phyloP scores from a whole-genome alignment of 2,113 vertebrate genomes.

The Garra rufa region DNA sequence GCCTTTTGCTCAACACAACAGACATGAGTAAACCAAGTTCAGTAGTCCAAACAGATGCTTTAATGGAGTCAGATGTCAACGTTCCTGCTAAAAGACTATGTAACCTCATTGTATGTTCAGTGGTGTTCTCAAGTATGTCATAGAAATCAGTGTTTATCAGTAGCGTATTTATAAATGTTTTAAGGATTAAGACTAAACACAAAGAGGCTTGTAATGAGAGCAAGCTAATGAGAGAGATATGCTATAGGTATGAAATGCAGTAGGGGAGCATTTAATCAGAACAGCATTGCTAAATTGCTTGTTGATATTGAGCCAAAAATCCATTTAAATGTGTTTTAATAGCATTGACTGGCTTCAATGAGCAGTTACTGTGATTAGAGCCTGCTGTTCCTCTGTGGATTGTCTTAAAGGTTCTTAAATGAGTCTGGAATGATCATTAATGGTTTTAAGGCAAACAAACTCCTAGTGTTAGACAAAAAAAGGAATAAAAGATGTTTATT shows the following conservation, averaged over 20 bases:
- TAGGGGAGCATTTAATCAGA: constrained; percentile 33
- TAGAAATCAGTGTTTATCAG: too few species aligned
- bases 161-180: background rate
- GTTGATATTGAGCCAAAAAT: constrained; percentile 37
- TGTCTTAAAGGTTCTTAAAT: background rate
- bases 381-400: constrained; percentile 30
- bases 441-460: background rate
- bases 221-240: constrained; percentile 14
- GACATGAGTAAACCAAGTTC: constrained; percentile 5
- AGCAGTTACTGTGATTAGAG: constrained; percentile 31
- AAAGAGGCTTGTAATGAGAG: background rate
- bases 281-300: constrained; percentile 14
- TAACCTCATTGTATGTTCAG: background rate
- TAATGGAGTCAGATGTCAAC: constrained; percentile 3
- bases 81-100: background rate
- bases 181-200: background rate
- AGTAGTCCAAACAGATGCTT: constrained; percentile 17
- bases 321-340: constrained; percentile 40
- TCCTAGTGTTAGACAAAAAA: background rate
- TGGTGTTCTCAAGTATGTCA: background rate
- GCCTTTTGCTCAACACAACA: constrained; percentile 16
- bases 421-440: background rate
- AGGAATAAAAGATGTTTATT: background rate
- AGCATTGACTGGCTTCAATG: constrained; percentile 26
- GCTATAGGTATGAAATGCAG: constrained; percentile 15